Evolutionary conservation across 2,797 vertebrate species (phyloP).

Genomic region (Morus bassanus): DNA sequence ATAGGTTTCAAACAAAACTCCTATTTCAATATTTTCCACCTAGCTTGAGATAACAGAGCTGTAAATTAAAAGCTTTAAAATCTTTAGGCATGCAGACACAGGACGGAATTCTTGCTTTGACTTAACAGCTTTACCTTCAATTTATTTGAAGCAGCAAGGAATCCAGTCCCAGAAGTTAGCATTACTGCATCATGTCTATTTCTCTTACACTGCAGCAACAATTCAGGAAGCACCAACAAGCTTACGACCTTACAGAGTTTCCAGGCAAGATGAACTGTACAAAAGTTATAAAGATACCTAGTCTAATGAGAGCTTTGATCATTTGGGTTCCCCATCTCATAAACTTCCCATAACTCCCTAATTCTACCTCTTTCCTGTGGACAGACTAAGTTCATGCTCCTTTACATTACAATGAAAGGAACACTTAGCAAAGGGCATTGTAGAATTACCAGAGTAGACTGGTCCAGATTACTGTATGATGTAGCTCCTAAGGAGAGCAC

Average conservation of each 20-base stretch:
- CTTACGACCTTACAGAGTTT: background rate
- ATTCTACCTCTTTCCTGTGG: background rate
- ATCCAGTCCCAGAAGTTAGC: background rate
- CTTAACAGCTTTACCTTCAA: background rate
- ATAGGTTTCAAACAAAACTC: background rate
- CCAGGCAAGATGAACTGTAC: background rate
- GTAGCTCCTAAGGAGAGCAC: background rate
- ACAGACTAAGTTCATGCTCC: background rate
- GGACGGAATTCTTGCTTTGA: background rate
- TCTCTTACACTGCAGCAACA: background rate
- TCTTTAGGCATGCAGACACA: background rate
- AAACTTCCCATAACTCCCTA: background rate
- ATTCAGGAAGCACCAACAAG: background rate
- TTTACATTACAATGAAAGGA: background rate
- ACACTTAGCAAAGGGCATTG: background rate
- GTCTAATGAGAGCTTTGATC: background rate
- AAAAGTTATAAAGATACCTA: background rate
- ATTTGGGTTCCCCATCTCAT: background rate
- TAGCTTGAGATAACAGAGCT: background rate
- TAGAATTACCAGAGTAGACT: background rate
- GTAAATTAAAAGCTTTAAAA: background rate
- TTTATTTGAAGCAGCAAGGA: background rate
- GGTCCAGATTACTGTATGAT: background rate
- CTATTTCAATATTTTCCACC: background rate
- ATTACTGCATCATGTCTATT: background rate